These are phyloP conservation scores for Cheilosia vulpina DNA, from an alignment of 2,888 invertebrate species.

Conservation along the genomic window DNA sequence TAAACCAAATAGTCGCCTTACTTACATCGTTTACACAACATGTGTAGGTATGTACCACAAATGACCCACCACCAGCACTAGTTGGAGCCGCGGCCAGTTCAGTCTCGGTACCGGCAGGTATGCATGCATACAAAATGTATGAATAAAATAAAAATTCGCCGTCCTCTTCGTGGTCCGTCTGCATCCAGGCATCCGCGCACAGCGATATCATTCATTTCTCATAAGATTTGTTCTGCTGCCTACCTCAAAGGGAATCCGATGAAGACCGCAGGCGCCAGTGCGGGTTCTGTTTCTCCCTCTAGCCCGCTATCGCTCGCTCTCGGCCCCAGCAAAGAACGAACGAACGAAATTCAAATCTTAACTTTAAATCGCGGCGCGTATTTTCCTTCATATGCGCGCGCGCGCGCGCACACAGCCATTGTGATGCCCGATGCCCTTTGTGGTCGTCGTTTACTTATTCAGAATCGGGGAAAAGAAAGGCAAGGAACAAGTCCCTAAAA, in stretches of 20 bases:
- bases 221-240: conserved; percentile 72
- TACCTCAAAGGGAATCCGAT: conserved; percentile 73
- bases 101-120: conserved; percentile 45
- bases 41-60: conserved; percentile 73
- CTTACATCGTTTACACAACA: conserved; percentile 75
- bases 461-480: conserved; percentile 54
- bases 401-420: conserved; percentile 16
- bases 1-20: conserved; percentile 72
- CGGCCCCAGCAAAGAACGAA: neutral
- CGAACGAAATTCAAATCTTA: conserved; percentile 70
- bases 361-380: conserved; percentile 74
- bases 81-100: conserved; percentile 19
- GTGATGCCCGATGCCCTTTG: conserved; percentile 24
- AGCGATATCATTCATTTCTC: conserved; percentile 74
- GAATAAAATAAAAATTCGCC: conserved; percentile 71
- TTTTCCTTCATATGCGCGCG: conserved; percentile 41
- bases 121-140: conserved; percentile 70
- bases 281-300: conserved; percentile 36
- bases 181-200: conserved; percentile 27
- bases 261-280: conserved; percentile 75
- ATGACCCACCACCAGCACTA: conserved; percentile 67
- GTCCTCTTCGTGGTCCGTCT: conserved; percentile 40
- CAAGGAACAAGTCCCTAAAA: conserved; percentile 65
- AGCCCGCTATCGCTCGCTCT: conserved; percentile 1
- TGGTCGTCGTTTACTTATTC: conserved; percentile 61